Percentiles rank a stretch among this genome's conserved stretches.
Conservation (phyloP, 1,140 invertebrate species). For the Apis laboriosa region DNA sequence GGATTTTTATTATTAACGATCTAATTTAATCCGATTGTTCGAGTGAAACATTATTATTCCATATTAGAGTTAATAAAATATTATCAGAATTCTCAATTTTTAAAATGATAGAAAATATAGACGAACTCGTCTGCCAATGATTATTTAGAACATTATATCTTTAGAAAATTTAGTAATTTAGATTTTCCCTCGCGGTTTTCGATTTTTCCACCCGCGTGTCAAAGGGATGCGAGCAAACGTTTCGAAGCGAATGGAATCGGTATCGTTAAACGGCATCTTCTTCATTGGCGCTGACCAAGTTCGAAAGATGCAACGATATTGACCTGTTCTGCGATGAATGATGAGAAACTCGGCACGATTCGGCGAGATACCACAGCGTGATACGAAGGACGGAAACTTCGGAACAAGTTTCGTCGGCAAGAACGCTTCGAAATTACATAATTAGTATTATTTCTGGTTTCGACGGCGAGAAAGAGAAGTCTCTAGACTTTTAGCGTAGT, state of each 20-base stretch:
- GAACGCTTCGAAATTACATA: constrained; percentile 9
- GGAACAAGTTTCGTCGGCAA: background rate
- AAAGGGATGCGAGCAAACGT: background rate
- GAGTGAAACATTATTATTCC: too few species aligned
- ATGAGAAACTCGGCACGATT: background rate
- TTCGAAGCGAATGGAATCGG: background rate
- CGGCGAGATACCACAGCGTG: background rate
- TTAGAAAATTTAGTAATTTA: too few species aligned
- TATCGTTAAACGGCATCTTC: background rate
- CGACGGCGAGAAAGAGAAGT: background rate
- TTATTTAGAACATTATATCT: background rate
- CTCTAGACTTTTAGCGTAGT: background rate
- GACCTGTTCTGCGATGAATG: background rate
- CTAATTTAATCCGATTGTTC: too few species aligned
- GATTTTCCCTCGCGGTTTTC: background rate
- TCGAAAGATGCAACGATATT: constrained; percentile 4
- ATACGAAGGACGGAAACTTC: constrained; percentile 6
- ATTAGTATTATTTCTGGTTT: constrained; percentile 4
- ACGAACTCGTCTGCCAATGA: background rate
- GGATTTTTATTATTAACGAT: too few species aligned
- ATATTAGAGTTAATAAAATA: background rate
- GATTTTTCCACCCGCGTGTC: background rate
- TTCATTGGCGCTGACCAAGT: constrained; percentile 1
- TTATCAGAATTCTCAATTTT: background rate
- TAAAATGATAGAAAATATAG: too few species aligned